phyloP scores from a whole-genome alignment of 2,888 invertebrate species.

The Amblyjoppa fuscipennis region DNA sequence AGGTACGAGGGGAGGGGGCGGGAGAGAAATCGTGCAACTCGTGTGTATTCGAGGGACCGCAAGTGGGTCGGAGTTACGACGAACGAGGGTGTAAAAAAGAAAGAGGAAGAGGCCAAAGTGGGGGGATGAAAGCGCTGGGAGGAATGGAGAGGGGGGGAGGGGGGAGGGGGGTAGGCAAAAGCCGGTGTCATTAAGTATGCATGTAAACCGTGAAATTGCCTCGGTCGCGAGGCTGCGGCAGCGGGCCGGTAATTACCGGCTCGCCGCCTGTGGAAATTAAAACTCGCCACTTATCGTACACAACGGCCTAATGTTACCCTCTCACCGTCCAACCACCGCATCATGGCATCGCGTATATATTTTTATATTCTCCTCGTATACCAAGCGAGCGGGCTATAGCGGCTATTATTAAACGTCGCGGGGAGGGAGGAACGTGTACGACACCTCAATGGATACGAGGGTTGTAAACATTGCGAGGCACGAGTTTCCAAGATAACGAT shows the following conservation, averaged over 20 bases:
- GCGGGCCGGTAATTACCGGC: slow-evolving; percentile 75
- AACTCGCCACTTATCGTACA: slow-evolving; percentile 76
- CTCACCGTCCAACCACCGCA: slow-evolving; percentile 18
- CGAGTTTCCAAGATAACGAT: neutral
- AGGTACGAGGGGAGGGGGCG: slow-evolving; percentile 7
- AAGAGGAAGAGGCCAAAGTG: neutral
- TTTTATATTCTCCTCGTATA: slow-evolving; percentile 27
- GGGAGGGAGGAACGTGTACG: neutral
- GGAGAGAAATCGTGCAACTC: slow-evolving; percentile 25
- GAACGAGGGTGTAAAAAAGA: slow-evolving; percentile 14
- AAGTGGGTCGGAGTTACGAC: slow-evolving; percentile 18
- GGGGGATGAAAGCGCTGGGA: slow-evolving; percentile 47
- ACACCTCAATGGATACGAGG: slow-evolving; percentile 19
- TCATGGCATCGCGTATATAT: slow-evolving; percentile 32
- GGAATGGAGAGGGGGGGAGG: slow-evolving; percentile 44
- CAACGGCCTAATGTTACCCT: slow-evolving; percentile 62
- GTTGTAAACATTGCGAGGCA: slow-evolving; percentile 40
- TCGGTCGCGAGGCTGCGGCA: slow-evolving; percentile 66
- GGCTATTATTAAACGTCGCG: slow-evolving; percentile 16
- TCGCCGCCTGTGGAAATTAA: slow-evolving; percentile 76
- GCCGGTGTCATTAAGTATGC: slow-evolving; percentile 77
- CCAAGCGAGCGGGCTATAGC: neutral
- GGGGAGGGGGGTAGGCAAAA: slow-evolving; percentile 37
- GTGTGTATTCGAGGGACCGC: slow-evolving; percentile 37
- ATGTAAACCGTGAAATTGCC: slow-evolving; percentile 79